Evolutionary conservation across 2,113 vertebrate species (phyloP).

Genomic region (Climacteris rufus): DNA sequence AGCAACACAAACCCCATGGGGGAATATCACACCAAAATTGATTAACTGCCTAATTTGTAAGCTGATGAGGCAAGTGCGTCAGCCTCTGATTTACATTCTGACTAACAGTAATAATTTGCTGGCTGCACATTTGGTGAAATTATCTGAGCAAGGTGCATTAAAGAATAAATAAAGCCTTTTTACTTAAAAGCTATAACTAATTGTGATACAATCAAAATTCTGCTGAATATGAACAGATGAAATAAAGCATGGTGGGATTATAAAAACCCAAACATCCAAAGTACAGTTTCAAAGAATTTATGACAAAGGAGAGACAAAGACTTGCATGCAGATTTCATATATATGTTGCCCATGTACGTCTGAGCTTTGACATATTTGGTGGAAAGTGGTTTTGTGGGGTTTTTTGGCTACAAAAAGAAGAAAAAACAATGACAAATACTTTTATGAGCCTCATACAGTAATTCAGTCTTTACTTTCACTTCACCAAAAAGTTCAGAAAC

Average conservation of each 20-base stretch:
- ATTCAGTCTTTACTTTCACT: neutral
- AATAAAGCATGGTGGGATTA: neutral
- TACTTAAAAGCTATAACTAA: slow-evolving; percentile 20
- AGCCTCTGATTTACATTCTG: slow-evolving; percentile 38
- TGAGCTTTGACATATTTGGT: neutral
- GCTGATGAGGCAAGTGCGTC: slow-evolving; percentile 31
- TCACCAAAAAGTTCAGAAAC: neutral
- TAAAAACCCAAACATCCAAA: neutral
- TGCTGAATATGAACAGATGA: neutral
- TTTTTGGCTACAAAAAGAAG: neutral
- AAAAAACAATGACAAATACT: neutral
- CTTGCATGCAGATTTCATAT: neutral
- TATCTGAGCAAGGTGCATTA: slow-evolving; percentile 38
- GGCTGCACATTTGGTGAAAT: slow-evolving; percentile 26
- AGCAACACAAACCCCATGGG: neutral
- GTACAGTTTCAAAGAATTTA: neutral
- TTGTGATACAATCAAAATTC: slow-evolving; percentile 17
- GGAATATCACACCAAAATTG: slow-evolving; percentile 31
- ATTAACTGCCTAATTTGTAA: slow-evolving; percentile 41
- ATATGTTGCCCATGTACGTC: neutral
- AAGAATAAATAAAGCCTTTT: slow-evolving; percentile 30
- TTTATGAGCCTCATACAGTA: neutral
- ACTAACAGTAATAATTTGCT: slow-evolving; percentile 46
- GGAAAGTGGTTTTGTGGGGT: neutral
- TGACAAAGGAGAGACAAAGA: neutral